A percentile compares a stretch with the other conserved stretches of the same genome.
Evolutionary conservation across 2,888 invertebrate species (phyloP).

Genomic region (Axea sp.): DNA sequence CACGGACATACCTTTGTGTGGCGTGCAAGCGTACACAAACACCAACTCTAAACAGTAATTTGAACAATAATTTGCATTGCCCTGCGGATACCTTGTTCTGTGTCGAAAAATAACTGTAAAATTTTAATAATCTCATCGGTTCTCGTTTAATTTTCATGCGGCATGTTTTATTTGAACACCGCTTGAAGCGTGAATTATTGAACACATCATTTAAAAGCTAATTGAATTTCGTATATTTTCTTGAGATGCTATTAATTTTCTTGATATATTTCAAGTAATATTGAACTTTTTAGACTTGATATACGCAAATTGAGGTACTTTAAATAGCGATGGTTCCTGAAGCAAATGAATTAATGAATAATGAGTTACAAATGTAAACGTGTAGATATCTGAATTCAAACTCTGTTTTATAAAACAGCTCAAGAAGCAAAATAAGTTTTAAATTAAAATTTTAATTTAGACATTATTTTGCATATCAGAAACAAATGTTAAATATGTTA

Average conservation of each 20-base stretch:
- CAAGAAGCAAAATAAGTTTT: too few relatives aligned
- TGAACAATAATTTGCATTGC: slow-evolving; percentile 12
- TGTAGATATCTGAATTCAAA: too few relatives aligned
- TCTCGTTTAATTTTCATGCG: background rate
- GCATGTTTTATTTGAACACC: background rate
- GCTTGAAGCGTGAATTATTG: background rate
- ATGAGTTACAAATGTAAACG: background rate
- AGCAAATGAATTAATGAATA: background rate
- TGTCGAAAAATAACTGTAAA: slow-evolving; percentile 14
- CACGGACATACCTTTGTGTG: slow-evolving; percentile 13
- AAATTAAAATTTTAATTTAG: background rate
- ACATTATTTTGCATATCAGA: too few relatives aligned
- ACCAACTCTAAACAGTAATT: slow-evolving; percentile 28
- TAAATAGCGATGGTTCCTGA: background rate
- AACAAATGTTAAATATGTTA: too few relatives aligned
- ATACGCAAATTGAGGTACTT: background rate
- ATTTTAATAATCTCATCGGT: slow-evolving; percentile 9
- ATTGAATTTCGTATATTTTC: slow-evolving; percentile 1
- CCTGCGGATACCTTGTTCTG: background rate
- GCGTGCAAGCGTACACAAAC: slow-evolving; percentile 4
- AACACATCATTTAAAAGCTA: background rate
- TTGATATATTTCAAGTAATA: background rate
- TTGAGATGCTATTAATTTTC: background rate
- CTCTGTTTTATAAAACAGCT: too few relatives aligned
- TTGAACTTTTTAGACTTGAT: background rate